phyloP scores from a whole-genome alignment of 2,797 vertebrate species.

The Falco columbarius region DNA sequence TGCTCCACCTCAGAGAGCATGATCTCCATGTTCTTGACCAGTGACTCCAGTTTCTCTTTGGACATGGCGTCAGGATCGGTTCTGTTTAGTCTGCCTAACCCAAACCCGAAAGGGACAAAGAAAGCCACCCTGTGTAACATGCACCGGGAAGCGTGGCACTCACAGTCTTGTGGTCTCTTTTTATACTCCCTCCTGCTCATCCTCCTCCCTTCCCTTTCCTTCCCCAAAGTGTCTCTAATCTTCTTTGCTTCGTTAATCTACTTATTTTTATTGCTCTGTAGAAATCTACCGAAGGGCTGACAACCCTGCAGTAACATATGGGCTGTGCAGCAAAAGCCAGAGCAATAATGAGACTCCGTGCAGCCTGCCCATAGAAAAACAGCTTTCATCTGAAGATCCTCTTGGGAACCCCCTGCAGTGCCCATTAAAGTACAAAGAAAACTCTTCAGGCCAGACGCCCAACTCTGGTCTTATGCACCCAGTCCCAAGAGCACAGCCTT shows the following conservation, averaged over 20 bases:
- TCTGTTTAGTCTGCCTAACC: constrained; percentile 52
- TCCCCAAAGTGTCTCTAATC: constrained; percentile 46
- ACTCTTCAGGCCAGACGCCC: neutral
- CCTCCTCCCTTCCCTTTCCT: constrained; percentile 52
- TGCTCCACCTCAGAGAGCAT: constrained; percentile 88
- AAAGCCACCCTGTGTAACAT: constrained; percentile 72
- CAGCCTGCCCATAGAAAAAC: neutral
- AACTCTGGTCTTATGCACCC: neutral
- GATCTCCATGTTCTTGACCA: constrained; percentile 89
- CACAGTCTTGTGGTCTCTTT: constrained; percentile 24
- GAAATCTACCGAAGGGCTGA: constrained; percentile 51
- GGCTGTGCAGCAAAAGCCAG: constrained; percentile 49
- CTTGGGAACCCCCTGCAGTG: neutral
- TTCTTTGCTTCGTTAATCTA: constrained; percentile 66
- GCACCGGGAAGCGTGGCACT: constrained; percentile 17
- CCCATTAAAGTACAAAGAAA: constrained; percentile 40
- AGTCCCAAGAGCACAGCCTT: neutral
- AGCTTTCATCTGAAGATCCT: constrained; percentile 25
- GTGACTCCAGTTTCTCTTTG: constrained; percentile 85
- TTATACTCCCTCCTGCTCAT: constrained; percentile 50
- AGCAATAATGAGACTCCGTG: constrained; percentile 11
- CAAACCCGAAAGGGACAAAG: constrained; percentile 70
- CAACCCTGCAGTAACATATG: constrained; percentile 35
- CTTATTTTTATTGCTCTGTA: constrained; percentile 63
- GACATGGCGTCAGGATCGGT: constrained; percentile 78